Conservation (phyloP, 2,888 invertebrate species). For the Caenorhabditis afra region DNA sequence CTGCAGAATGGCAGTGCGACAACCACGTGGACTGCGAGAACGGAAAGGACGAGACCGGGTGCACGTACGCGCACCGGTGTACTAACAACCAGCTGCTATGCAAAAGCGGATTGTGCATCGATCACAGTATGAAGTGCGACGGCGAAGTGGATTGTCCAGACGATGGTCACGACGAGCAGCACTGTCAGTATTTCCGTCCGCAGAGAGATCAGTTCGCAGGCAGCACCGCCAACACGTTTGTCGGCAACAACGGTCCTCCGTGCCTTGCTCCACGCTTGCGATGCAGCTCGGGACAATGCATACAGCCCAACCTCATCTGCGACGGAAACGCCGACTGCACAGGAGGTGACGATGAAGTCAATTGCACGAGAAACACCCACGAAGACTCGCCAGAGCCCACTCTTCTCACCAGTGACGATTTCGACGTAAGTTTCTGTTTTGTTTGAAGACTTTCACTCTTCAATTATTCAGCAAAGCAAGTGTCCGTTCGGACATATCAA, state of each 20-base stretch:
- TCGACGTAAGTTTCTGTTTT: conserved; percentile 14
- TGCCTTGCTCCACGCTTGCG: conserved; percentile 48
- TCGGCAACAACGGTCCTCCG: conserved; percentile 22
- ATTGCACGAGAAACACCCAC: conserved; percentile 31
- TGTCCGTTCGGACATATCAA: conserved; percentile 19
- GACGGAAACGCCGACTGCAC: conserved; percentile 65
- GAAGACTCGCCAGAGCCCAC: conserved; percentile 12
- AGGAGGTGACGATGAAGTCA: conserved; percentile 65
- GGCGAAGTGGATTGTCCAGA: conserved; percentile 63
- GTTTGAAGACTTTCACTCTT: not conserved
- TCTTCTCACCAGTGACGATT: conserved; percentile 16
- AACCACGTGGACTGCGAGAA: conserved; percentile 60
- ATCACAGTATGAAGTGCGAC: conserved; percentile 63
- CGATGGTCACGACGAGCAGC: conserved; percentile 67
- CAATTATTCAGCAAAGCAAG: conserved; percentile 5
- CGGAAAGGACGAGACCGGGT: conserved; percentile 62
- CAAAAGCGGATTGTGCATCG: conserved; percentile 59
- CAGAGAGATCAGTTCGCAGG: not conserved
- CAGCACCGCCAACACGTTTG: conserved; percentile 10
- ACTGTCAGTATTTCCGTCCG: conserved; percentile 16
- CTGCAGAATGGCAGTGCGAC: conserved; percentile 69
- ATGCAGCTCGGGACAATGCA: conserved; percentile 64
- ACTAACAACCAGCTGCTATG: conserved; percentile 30
- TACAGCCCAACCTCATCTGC: conserved; percentile 53
- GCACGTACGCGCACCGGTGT: conserved; percentile 63